Conservation (phyloP, 2,888 invertebrate genomes). For the Ferrisia virgata region DNA sequence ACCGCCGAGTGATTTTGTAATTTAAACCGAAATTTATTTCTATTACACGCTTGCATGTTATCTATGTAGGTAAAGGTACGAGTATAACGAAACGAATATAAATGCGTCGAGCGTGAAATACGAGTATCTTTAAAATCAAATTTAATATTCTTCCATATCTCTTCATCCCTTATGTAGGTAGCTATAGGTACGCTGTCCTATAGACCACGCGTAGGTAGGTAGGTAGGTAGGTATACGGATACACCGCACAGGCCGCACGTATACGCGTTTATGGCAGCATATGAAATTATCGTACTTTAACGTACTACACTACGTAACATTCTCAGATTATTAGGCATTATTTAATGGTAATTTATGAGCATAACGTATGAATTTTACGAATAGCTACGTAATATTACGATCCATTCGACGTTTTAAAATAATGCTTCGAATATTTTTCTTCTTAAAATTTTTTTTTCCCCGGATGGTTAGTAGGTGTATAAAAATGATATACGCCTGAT, state of each 20-base stretch:
- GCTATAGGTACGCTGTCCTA: background rate
- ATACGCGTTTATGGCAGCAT: background rate
- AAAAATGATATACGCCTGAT: too few relatives aligned
- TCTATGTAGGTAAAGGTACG: too few relatives aligned
- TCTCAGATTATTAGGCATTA: background rate
- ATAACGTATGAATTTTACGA: background rate
- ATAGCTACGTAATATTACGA: background rate
- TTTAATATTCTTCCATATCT: conserved; percentile 2
- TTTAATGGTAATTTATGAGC: background rate
- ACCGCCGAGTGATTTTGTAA: conserved; percentile 10
- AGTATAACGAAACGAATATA: background rate
- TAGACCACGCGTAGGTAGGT: background rate
- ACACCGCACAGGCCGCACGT: background rate
- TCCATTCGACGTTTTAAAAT: too few relatives aligned
- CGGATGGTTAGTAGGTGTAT: too few relatives aligned
- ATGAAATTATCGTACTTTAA: background rate
- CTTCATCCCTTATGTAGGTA: background rate
- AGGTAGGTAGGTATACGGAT: background rate
- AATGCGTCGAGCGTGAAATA: conserved; percentile 7
- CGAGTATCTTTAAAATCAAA: conserved; percentile 9
- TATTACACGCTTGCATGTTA: background rate
- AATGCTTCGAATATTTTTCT: too few relatives aligned
- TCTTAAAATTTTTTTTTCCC: too few relatives aligned
- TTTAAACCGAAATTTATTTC: conserved; percentile 10
- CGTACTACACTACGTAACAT: background rate